Evolutionary conservation across 2,888 invertebrate genomes (phyloP).

Genomic region (Mermis nigrescens): DNA sequence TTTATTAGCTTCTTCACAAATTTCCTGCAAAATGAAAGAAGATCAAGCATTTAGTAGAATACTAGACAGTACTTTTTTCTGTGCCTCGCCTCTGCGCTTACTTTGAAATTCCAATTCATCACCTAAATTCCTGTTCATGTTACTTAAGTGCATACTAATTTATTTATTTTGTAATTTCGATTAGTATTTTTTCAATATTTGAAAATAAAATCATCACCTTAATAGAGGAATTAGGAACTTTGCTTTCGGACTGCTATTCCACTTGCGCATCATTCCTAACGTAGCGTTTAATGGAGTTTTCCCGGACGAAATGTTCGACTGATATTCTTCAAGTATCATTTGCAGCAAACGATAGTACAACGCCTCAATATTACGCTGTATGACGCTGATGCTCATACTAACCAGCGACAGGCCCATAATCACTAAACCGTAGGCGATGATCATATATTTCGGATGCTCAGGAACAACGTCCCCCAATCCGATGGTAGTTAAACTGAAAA

Average conservation of each 20-base stretch:
- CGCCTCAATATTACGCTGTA: slow-evolving; percentile 23
- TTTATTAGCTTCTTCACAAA: no score
- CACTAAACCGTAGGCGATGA: slow-evolving; percentile 34
- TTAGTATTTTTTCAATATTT: no score
- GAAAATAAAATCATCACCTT: no score
- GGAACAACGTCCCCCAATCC: slow-evolving; percentile 38
- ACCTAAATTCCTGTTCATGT: no score
- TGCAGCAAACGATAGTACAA: slow-evolving; percentile 26
- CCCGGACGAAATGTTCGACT: slow-evolving; percentile 25
- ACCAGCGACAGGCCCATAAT: slow-evolving; percentile 37
- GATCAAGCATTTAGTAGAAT: no score
- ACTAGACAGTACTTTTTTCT: no score
- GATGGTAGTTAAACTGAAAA: slow-evolving; percentile 30
- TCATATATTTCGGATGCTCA: slow-evolving; percentile 36
- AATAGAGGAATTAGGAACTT: slow-evolving; percentile 6
- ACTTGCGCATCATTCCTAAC: slow-evolving; percentile 27
- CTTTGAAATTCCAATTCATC: no score
- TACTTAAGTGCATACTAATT: no score
- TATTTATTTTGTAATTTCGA: no score
- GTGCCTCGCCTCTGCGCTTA: no score
- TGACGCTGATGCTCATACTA: slow-evolving; percentile 38
- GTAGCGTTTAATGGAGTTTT: slow-evolving; percentile 24
- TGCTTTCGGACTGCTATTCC: neutral
- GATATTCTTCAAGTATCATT: slow-evolving; percentile 29
- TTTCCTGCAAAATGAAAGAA: no score